phyloP scores from a whole-genome alignment of 2,888 invertebrate genomes.

The Hypolimnas misippus region DNA sequence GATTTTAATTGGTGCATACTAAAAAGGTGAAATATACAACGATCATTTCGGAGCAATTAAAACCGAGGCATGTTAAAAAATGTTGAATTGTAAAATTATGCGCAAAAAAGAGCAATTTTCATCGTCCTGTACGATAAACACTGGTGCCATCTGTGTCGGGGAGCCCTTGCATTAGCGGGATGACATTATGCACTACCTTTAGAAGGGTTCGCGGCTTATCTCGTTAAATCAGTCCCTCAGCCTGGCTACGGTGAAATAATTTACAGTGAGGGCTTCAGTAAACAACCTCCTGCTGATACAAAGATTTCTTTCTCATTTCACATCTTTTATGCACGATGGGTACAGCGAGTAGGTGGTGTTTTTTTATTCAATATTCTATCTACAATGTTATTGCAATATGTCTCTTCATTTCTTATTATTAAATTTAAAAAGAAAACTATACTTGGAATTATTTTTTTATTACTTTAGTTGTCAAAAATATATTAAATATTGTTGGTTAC shows the following conservation, averaged over 20 bases:
- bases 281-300: constrained; percentile 63
- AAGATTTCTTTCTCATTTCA: constrained; percentile 55
- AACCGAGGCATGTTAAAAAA: constrained; percentile 3
- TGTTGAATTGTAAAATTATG: constrained; percentile 12
- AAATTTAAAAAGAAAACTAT: too few relatives aligned
- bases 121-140: constrained; percentile 69
- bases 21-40: constrained; percentile 1
- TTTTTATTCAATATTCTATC: not conserved
- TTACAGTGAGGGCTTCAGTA: constrained; percentile 59
- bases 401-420: not conserved
- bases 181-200: constrained; percentile 79
- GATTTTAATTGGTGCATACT: constrained; percentile 24
- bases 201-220: constrained; percentile 77
- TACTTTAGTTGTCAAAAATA: constrained; percentile 24
- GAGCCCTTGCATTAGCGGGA: constrained; percentile 81
- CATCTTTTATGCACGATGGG: constrained; percentile 47
- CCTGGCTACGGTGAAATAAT: constrained; percentile 61
- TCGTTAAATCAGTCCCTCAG: constrained; percentile 68
- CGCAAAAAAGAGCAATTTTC: constrained; percentile 38
- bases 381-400: not conserved
- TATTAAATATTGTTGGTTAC: constrained; percentile 55
- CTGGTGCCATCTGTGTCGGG: constrained; percentile 79
- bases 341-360: not conserved
- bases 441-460: too few relatives aligned
- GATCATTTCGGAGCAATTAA: constrained; percentile 8